phyloP scores from a whole-genome alignment of 2,113 vertebrate species.

The Isichthys henryi region DNA sequence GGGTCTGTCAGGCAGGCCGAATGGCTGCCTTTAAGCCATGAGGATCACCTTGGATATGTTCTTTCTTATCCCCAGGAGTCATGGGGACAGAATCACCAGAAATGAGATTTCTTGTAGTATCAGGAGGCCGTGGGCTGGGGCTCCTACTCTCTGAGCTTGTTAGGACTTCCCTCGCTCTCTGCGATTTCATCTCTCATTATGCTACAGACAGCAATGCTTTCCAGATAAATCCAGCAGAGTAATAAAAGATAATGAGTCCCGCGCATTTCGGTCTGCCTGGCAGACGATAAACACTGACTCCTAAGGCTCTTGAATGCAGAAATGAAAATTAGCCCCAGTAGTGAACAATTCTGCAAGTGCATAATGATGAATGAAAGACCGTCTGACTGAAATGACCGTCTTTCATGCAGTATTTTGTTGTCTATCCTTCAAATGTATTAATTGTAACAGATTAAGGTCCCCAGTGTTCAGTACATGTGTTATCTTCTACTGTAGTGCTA shows the following conservation, averaged over 20 bases:
- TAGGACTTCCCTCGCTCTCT: constrained; percentile 37
- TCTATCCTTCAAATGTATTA: background rate
- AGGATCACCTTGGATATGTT: background rate
- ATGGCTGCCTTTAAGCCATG: background rate
- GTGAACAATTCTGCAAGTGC: background rate
- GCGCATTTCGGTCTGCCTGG: constrained; percentile 38
- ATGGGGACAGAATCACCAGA: background rate
- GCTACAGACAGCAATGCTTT: constrained; percentile 41
- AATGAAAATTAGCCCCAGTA: background rate
- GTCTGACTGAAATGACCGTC: background rate
- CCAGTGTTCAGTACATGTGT: background rate
- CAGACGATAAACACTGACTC: constrained; percentile 33
- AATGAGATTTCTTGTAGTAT: constrained; percentile 1
- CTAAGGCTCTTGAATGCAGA: constrained; percentile 14
- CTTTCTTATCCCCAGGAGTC: background rate
- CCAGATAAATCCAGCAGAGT: constrained; percentile 45
- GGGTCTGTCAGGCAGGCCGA: background rate
- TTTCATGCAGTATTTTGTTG: background rate
- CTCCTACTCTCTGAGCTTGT: constrained; percentile 42
- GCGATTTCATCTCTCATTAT: constrained; percentile 52
- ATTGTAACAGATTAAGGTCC: background rate
- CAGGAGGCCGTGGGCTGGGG: constrained; percentile 17
- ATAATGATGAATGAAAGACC: background rate
- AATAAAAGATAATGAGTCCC: constrained; percentile 57
- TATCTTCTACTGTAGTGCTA: background rate